phyloP scores from a whole-genome alignment of 2,888 invertebrate species.

The Stenoptilia bipunctidactyla region DNA sequence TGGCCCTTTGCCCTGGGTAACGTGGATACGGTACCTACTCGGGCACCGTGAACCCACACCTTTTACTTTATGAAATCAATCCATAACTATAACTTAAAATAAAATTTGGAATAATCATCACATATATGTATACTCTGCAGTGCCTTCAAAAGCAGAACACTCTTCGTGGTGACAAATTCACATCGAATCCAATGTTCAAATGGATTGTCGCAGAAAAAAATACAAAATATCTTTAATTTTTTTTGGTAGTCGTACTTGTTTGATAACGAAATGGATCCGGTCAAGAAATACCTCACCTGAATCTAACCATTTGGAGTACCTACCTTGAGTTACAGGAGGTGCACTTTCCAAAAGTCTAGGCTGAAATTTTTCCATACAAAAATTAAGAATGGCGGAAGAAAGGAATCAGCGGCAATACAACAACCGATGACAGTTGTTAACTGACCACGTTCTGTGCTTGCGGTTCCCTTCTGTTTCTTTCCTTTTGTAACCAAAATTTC shows the following conservation, averaged over 20 bases:
- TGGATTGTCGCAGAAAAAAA: no score
- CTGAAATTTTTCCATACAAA: slow-evolving; percentile 25
- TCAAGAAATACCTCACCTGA: slow-evolving; percentile 20
- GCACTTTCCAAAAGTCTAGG: slow-evolving; percentile 22
- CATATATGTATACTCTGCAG: no score
- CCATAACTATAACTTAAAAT: no score
- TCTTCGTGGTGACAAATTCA: no score
- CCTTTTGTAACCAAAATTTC: slow-evolving; percentile 15
- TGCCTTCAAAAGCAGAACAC: no score
- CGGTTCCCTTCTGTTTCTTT: slow-evolving; percentile 18
- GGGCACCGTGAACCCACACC: no score
- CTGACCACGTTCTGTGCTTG: slow-evolving; percentile 20
- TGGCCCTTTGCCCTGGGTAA: no score
- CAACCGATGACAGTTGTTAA: slow-evolving; percentile 21
- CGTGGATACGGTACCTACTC: no score
- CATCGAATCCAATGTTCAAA: no score
- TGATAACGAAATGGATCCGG: slow-evolving; percentile 23
- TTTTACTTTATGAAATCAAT: no score
- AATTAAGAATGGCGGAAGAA: slow-evolving; percentile 27
- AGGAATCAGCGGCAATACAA: slow-evolving; percentile 24
- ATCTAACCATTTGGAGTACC: slow-evolving; percentile 21
- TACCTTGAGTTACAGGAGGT: slow-evolving; percentile 20
- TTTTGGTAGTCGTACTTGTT: slow-evolving; percentile 14
- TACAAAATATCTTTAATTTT: not conserved
- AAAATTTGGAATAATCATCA: no score